phyloP scores from a whole-genome alignment of 2,888 invertebrate species.

The Eucera pruinosa region DNA sequence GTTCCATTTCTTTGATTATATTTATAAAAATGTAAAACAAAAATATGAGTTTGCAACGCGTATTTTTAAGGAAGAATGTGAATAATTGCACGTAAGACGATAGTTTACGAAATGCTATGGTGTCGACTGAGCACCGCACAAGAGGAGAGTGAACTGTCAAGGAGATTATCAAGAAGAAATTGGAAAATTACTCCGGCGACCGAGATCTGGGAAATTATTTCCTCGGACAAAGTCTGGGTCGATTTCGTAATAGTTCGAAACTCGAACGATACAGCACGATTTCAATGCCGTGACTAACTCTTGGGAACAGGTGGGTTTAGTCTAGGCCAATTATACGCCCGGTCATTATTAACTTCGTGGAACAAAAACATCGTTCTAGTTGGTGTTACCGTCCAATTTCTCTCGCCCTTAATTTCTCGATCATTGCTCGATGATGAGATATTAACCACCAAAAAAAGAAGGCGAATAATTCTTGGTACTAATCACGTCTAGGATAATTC shows the following conservation, averaged over 20 bases:
- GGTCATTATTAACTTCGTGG: slow-evolving; percentile 60
- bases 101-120: slow-evolving; percentile 5
- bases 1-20: no score
- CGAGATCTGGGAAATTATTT: slow-evolving; percentile 59
- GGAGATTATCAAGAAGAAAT: slow-evolving; percentile 76
- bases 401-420: slow-evolving; percentile 24
- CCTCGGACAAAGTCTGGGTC: slow-evolving; percentile 47
- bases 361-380: slow-evolving; percentile 52
- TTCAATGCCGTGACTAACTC: slow-evolving; percentile 70
- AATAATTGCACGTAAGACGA: slow-evolving; percentile 16
- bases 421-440: neutral
- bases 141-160: slow-evolving; percentile 76
- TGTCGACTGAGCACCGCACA: slow-evolving; percentile 67
- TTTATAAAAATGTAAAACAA: no score
- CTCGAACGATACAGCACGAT: slow-evolving; percentile 56
- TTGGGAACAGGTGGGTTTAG: slow-evolving; percentile 68
- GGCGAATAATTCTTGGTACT: neutral
- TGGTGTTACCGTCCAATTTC: slow-evolving; percentile 14
- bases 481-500: neutral
- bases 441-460: neutral
- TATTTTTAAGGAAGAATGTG: neutral
- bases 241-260: slow-evolving; percentile 68
- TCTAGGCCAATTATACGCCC: slow-evolving; percentile 66
- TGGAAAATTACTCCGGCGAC: slow-evolving; percentile 75
- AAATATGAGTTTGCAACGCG: neutral